phyloP scores from a whole-genome alignment of 2,113 vertebrate genomes.

The Petaurus breviceps region DNA sequence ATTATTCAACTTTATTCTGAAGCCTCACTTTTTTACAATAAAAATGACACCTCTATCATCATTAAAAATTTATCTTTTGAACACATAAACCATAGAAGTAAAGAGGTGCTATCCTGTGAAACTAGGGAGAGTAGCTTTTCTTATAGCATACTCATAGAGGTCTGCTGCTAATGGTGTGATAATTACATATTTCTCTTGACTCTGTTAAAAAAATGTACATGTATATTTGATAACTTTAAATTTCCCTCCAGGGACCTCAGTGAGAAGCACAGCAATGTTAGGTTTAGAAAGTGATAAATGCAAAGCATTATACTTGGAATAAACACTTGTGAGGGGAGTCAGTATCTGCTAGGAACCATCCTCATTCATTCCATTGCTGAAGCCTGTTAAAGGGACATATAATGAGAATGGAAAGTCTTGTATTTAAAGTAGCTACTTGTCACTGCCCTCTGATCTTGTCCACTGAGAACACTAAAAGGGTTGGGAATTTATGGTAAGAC shows the following conservation, averaged over 20 bases:
- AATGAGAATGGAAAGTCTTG: conserved; percentile 70
- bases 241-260: conserved; percentile 64
- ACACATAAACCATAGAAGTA: not conserved
- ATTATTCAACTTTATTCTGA: conserved; percentile 29
- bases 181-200: conserved; percentile 31
- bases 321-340: conserved; percentile 40
- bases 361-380: conserved; percentile 32
- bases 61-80: conserved; percentile 16
- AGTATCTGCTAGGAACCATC: conserved; percentile 14
- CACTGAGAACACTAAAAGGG: conserved; percentile 61
- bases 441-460: conserved; percentile 67
- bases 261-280: conserved; percentile 33
- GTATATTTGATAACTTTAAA: conserved; percentile 31
- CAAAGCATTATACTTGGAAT: conserved; percentile 46
- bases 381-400: conserved; percentile 37
- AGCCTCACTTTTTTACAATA: conserved; percentile 28
- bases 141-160: conserved; percentile 48
- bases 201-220: conserved; percentile 30
- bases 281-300: conserved; percentile 42
- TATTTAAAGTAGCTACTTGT: conserved; percentile 66
- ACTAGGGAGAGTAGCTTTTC: not conserved
- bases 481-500: conserved; percentile 68
- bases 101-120: not conserved
- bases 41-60: not conserved
- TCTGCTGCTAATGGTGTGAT: conserved; percentile 60